Evolutionary conservation across 2,888 invertebrate genomes (phyloP).

Genomic region (Neelides folsomi): DNA sequence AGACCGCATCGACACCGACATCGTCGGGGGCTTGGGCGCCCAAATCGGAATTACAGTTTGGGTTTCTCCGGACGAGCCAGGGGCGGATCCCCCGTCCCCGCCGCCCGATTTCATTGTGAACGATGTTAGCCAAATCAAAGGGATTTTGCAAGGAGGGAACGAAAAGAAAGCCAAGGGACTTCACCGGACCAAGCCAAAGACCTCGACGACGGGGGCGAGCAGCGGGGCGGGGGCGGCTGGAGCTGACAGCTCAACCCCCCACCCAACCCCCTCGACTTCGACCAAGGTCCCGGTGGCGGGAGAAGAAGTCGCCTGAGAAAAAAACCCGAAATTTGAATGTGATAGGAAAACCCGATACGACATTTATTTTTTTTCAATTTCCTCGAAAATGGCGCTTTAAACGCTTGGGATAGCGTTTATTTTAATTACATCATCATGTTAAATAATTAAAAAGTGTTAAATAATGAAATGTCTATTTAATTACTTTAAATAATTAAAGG

Average conservation of each 20-base stretch:
- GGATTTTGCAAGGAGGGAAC: slow-evolving; percentile 29
- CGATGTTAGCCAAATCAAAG: slow-evolving; percentile 26
- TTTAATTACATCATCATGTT: no score
- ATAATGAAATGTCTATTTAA: no score
- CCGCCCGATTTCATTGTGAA: slow-evolving; percentile 27
- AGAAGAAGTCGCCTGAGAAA: slow-evolving; percentile 5
- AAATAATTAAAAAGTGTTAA: no score
- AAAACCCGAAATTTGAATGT: no score
- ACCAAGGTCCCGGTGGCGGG: slow-evolving; percentile 6
- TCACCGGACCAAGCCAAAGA: slow-evolving; percentile 15
- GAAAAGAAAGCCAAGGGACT: slow-evolving; percentile 28
- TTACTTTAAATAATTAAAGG: no score
- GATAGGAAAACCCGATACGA: no score
- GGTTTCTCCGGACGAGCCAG: slow-evolving; percentile 50
- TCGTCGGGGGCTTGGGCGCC: slow-evolving; percentile 65
- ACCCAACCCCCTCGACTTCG: slow-evolving; percentile 8
- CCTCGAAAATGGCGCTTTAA: no score
- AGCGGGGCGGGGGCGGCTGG: slow-evolving; percentile 9
- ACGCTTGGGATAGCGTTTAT: no score
- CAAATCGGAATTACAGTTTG: slow-evolving; percentile 65
- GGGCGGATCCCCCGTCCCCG: slow-evolving; percentile 36
- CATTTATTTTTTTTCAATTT: no score
- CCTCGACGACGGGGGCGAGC: background rate
- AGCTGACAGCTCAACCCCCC: slow-evolving; percentile 5
- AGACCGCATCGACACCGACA: slow-evolving; percentile 76